Evolutionary conservation across 1,140 invertebrate genomes (phyloP), one percentile per base, ranked within the genome.

Genomic region (Pemphigus obesinymphae): DNA sequence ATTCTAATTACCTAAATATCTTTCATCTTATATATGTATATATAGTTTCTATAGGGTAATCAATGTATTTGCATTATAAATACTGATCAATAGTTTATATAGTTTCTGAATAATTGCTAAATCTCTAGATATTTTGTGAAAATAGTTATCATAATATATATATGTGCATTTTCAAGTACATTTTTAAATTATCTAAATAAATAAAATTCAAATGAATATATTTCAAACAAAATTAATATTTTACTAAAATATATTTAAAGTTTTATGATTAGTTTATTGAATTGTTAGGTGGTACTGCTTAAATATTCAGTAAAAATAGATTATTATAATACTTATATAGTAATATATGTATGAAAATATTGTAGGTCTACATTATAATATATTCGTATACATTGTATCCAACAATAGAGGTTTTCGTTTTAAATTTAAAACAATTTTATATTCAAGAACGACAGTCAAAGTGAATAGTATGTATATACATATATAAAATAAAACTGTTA

Each of bases 11-110:
- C 15, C 53, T 58, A 26, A 58, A 58, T 58, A n/a, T 58, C 53
- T 58, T 58, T 58, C 53, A 58, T 58, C 53, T 58, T 58, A 58
- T 58, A 26, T n/a, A n/a, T n/a, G n/a, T n/a, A n/a, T n/a, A n/a
- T 58, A 26, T 23, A 55, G n/a, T 13, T 0, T 23, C 23, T 58
- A n/a, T n/a, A 58, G 0, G 23, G 53, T 58, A 58, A 58, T 58
- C 23, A 4, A 58, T 58, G 23, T 13, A 13, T 5, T 58, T 58
- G 23, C 11, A 58, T 58, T 23, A 6, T 23, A 58, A 58, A 55
- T 11, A 1, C n/a, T 55, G 53, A 13, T 58, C 13, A 15, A 13
- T 58, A n/a, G 15, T 13, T 10, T 5, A 58, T n/a, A 26, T 1
- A 17, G 29, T 31, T 6, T 61, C 2, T 31, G 15, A 61, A 15